Evolutionary conservation across 1,140 invertebrate species (phyloP).

Genomic region (Trichonephila clavata): DNA sequence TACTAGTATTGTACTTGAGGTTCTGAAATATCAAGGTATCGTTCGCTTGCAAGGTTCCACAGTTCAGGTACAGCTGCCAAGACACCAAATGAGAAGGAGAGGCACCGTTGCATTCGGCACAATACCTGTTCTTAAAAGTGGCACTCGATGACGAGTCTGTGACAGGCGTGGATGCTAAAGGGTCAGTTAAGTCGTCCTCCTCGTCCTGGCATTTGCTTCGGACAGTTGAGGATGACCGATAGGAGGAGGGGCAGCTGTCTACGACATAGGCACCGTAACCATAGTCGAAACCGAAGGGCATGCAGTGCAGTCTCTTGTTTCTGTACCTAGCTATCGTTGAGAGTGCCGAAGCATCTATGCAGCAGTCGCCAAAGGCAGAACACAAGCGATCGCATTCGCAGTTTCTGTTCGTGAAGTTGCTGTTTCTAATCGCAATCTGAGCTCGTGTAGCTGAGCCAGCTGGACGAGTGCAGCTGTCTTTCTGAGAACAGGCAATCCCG

Average conservation of each 20-base stretch:
- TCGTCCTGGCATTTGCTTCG: constrained; percentile 20
- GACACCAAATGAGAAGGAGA: neutral
- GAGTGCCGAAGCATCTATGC: neutral
- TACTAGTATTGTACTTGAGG: neutral
- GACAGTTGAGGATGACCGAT: neutral
- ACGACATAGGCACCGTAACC: constrained; percentile 36
- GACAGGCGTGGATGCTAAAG: constrained; percentile 81
- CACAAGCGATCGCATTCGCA: constrained; percentile 55
- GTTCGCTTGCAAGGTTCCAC: neutral
- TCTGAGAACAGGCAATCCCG: constrained; percentile 6
- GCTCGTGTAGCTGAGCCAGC: neutral
- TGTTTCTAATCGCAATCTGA: no score
- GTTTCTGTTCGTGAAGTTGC: constrained; percentile 31
- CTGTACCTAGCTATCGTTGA: neutral
- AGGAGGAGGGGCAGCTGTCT: neutral
- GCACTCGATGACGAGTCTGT: constrained; percentile 80
- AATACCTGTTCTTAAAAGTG: constrained; percentile 84
- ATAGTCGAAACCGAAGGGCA: neutral
- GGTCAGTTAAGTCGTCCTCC: constrained; percentile 79
- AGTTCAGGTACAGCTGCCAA: neutral
- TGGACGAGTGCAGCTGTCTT: constrained; percentile 6
- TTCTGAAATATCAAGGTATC: constrained; percentile 1
- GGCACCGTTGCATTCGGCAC: constrained; percentile 83
- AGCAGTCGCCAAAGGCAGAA: constrained; percentile 36
- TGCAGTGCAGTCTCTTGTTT: neutral